Conservation (phyloP, 37 sponge, comb jelly and placozoan genomes). For the Chondrosia reniformis region DNA sequence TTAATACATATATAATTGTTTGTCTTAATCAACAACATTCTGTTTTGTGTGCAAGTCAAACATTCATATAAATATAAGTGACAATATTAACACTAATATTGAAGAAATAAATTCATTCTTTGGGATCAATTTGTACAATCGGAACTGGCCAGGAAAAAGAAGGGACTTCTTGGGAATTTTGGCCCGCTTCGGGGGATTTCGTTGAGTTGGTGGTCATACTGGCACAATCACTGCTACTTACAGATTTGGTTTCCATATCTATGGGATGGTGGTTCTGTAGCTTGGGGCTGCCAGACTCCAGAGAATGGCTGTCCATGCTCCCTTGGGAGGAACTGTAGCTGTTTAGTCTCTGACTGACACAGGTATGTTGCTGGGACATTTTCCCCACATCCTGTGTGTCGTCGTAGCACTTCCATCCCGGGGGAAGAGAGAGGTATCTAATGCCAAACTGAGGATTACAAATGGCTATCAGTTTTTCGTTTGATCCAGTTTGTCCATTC, state of each 20-base stretch:
- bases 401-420: slow-evolving; percentile 18
- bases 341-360: not conserved
- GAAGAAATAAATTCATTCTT: not conserved
- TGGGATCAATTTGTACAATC: slow-evolving; percentile 6
- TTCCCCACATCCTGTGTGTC: not conserved
- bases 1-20: not conserved
- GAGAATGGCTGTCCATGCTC: not conserved
- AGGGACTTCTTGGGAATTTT: not conserved
- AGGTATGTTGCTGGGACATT: not conserved
- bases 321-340: not conserved
- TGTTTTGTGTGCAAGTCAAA: not conserved
- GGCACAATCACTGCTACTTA: too few relatives aligned
- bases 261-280: too few relatives aligned
- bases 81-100: not conserved
- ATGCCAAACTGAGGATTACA: slow-evolving; percentile 4
- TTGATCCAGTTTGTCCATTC: not conserved
- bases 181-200: not conserved
- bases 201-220: not conserved
- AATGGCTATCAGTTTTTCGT: not conserved
- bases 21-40: not conserved
- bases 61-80: not conserved
- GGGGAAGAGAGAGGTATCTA: slow-evolving; percentile 10
- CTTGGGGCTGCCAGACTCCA: not conserved
- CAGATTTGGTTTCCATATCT: too few relatives aligned
- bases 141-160: slow-evolving; percentile 4